Evolutionary conservation across 30 jellyfish, hydroid and myxozoan species (phyloP), one percentile per base, ranked within the genome.

Genomic region (Turritopsis dohrnii): DNA sequence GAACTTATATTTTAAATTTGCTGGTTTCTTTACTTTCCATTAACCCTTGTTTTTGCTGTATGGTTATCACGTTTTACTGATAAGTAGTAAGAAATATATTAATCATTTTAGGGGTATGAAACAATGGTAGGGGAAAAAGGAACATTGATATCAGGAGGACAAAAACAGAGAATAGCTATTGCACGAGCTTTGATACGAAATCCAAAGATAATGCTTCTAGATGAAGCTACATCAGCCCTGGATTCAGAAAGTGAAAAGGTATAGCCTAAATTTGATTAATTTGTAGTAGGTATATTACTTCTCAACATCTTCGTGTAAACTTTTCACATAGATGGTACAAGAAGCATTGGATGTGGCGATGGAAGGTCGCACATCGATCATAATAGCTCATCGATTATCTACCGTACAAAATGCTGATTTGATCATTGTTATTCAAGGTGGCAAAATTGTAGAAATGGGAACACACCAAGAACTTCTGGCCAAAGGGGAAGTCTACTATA

Each of bases 301-400:
- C 83, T n/a, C 25, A 75, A 13, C 5, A 22, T 66, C 4, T 8
- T 83, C 52, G n/a, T n/a, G n/a, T n/a, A 24, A 9, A 27, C 71
- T 81, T 75, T 53, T 84, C 54, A 19, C n/a, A 23, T 71, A 93
- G 98, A 91, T 88, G 13, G 98, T 93, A 21, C 98, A 93, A 71
- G 98, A 88, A 19, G 98, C 98, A 30, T 92, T 93, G n/a, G 98
- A 93, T 84, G 96, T 86, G n/a, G 98, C 98, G n/a, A 93, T 87
- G 98, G 98, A 93, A 74, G 96, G 96, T 8, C 89, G 98, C 8
- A 93, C 98, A 26, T 88, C 98, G 27, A 88, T 93, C 83, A 83
- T 93, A 53, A 93, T 93, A 18, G 98, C 98, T 22, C 98, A 93
- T 76, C 95, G 98, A 30, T 79, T 93, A 52, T 93, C 98, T 52